These are phyloP conservation scores for Drosophila sp. DNA, from an alignment of 1,140 invertebrate species.

Conservation along the genomic window DNA sequence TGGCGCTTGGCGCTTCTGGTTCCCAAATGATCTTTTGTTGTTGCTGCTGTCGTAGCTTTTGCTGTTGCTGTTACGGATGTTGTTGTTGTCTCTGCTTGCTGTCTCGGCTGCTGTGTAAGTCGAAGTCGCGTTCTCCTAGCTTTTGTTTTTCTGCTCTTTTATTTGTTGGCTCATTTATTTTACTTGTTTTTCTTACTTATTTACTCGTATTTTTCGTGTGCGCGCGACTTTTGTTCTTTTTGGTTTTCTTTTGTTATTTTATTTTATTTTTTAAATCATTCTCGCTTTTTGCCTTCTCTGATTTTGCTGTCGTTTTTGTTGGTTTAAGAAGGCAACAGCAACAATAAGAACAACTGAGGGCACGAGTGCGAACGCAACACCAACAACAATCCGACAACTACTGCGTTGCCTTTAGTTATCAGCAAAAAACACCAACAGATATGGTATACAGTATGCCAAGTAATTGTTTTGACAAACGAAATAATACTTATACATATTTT, in stretches of 20 bases:
- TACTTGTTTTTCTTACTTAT: constrained; percentile 53
- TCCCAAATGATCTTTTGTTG: constrained; percentile 20
- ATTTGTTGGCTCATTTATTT: constrained; percentile 74
- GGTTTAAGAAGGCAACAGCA: constrained; percentile 32
- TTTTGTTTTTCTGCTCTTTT: constrained; percentile 63
- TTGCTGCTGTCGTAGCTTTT: constrained; percentile 41
- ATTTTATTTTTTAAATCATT: constrained; percentile 69
- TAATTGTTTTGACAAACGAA: background rate
- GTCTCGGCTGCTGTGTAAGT: constrained; percentile 67
- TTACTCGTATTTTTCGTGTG: constrained; percentile 34
- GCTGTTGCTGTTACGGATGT: constrained; percentile 37
- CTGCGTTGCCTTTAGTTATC: constrained; percentile 46
- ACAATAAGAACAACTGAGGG: constrained; percentile 36
- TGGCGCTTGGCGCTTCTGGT: constrained; percentile 47
- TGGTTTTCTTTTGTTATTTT: constrained; percentile 53
- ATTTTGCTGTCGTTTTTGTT: constrained; percentile 57
- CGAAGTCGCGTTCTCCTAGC: constrained; percentile 68
- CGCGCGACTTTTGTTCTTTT: constrained; percentile 52
- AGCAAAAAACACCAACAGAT: constrained; percentile 37
- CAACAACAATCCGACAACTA: constrained; percentile 36
- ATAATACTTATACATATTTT: too few species aligned
- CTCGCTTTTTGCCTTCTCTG: constrained; percentile 56
- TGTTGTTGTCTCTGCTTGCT: constrained; percentile 32
- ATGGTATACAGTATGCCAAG: constrained; percentile 1
- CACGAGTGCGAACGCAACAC: constrained; percentile 33